Conservation (phyloP, 1,140 invertebrate species). For the Diorhabda elongata region DNA sequence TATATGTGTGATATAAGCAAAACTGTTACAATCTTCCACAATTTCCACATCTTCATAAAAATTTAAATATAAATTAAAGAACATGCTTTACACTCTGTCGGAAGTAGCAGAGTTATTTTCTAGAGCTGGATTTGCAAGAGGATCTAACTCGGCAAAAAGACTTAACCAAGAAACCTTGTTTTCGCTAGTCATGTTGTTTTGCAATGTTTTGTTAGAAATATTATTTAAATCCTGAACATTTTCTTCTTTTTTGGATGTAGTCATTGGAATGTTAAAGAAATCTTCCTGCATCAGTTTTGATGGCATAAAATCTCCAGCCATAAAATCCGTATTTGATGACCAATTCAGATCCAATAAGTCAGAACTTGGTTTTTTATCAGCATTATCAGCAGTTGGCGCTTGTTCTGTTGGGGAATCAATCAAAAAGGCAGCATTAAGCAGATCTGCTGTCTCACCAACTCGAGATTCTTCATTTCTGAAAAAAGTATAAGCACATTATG, state of each 20-base stretch:
- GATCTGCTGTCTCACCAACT: constrained; percentile 20
- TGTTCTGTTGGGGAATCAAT: constrained; percentile 14
- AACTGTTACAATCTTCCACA: too few relatives aligned
- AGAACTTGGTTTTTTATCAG: constrained; percentile 30
- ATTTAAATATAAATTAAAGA: too few relatives aligned
- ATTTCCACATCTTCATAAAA: too few relatives aligned
- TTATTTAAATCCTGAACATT: not conserved
- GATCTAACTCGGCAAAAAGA: constrained; percentile 90
- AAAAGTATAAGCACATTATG: not conserved
- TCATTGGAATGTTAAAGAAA: constrained; percentile 27
- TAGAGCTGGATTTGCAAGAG: constrained; percentile 70
- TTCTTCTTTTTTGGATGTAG: constrained; percentile 4
- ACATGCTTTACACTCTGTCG: constrained; percentile 34
- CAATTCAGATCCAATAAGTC: constrained; percentile 39
- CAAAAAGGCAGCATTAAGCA: constrained; percentile 38
- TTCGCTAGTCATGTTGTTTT: constrained; percentile 15
- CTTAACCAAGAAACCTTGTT: constrained; percentile 73
- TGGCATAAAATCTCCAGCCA: constrained; percentile 42
- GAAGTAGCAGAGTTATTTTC: constrained; percentile 28
- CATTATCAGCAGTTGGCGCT: constrained; percentile 9
- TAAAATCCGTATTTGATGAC: constrained; percentile 32
- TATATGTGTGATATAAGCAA: too few relatives aligned
- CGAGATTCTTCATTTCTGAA: not conserved
- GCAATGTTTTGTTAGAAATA: constrained; percentile 11
- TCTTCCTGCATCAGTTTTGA: constrained; percentile 40